Conservation (phyloP, 2,113 vertebrate species). For the Acinonyx jubatus region DNA sequence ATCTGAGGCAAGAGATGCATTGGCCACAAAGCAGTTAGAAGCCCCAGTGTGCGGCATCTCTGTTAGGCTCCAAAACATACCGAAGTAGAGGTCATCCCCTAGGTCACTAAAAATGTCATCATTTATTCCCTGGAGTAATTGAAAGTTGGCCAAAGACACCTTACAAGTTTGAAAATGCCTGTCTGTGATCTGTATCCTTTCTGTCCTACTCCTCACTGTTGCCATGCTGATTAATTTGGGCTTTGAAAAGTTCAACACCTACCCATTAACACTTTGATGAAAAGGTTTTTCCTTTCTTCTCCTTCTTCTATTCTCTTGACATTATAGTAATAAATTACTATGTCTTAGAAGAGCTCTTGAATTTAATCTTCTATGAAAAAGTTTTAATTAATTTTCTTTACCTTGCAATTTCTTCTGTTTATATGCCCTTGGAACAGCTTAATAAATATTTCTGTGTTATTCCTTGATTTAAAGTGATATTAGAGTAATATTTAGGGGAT, state of each 20-base stretch:
- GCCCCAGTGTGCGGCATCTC: neutral
- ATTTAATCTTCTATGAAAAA: slow-evolving; percentile 57
- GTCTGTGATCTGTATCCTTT: neutral
- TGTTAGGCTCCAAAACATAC: neutral
- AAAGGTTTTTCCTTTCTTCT: neutral
- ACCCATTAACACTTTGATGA: neutral
- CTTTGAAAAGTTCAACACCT: neutral
- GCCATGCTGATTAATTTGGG: neutral
- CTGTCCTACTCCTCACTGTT: neutral
- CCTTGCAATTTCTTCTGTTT: slow-evolving; percentile 55
- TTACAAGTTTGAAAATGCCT: neutral
- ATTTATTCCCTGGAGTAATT: neutral
- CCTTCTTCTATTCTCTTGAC: neutral
- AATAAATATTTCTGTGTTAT: slow-evolving; percentile 71
- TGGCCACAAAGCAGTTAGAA: neutral
- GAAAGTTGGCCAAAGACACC: neutral
- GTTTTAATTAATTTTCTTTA: slow-evolving; percentile 63
- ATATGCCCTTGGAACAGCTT: slow-evolving; percentile 29
- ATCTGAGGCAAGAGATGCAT: neutral
- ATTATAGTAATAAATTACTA: slow-evolving; percentile 55
- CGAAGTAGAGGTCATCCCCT: neutral
- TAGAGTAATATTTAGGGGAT: slow-evolving; percentile 44
- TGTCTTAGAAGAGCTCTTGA: neutral
- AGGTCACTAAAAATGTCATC: neutral
- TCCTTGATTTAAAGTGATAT: neutral